These are phyloP conservation scores for Pseudochirops corinnae DNA, from an alignment of 2,797 vertebrate genomes.

Conservation along the genomic window DNA sequence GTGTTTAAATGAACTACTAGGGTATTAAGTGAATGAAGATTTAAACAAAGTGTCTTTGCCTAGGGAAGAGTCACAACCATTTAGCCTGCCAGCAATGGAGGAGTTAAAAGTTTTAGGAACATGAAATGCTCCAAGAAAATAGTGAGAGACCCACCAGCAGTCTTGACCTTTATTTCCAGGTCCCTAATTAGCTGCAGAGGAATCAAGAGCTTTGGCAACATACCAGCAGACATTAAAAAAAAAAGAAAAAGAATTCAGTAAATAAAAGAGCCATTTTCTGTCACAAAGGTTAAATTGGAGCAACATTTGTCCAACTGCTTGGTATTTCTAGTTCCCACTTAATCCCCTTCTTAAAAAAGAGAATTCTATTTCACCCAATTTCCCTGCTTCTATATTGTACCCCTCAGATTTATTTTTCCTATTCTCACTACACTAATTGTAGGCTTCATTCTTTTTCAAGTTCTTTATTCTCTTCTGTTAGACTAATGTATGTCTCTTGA, in stretches of 20 bases:
- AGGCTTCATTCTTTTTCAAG: not conserved
- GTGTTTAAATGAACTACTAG: slow-evolving; percentile 66
- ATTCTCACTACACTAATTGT: not conserved
- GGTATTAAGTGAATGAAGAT: slow-evolving; percentile 72
- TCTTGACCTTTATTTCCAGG: slow-evolving; percentile 75
- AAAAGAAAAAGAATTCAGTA: slow-evolving; percentile 40
- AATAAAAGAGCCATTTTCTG: slow-evolving; percentile 57
- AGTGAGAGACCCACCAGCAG: slow-evolving; percentile 34
- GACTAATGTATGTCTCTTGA: not conserved
- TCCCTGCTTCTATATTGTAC: not conserved
- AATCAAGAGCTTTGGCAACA: slow-evolving; percentile 70
- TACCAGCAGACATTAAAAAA: slow-evolving; percentile 66
- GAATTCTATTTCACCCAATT: slow-evolving; percentile 22
- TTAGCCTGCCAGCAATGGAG: slow-evolving; percentile 64
- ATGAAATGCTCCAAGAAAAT: slow-evolving; percentile 57
- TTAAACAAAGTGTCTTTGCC: slow-evolving; percentile 46
- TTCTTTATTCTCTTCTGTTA: not conserved
- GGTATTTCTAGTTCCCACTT: slow-evolving; percentile 9
- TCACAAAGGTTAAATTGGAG: slow-evolving; percentile 31
- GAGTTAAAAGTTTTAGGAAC: slow-evolving; percentile 72
- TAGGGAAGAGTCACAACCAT: not conserved
- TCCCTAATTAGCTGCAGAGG: slow-evolving; percentile 77
- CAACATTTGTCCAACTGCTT: slow-evolving; percentile 53
- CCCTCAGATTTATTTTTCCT: not conserved
- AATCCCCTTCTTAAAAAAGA: slow-evolving; percentile 15